Conservation (phyloP, 1,140 invertebrate species). For the Megalonaias nervosa region DNA sequence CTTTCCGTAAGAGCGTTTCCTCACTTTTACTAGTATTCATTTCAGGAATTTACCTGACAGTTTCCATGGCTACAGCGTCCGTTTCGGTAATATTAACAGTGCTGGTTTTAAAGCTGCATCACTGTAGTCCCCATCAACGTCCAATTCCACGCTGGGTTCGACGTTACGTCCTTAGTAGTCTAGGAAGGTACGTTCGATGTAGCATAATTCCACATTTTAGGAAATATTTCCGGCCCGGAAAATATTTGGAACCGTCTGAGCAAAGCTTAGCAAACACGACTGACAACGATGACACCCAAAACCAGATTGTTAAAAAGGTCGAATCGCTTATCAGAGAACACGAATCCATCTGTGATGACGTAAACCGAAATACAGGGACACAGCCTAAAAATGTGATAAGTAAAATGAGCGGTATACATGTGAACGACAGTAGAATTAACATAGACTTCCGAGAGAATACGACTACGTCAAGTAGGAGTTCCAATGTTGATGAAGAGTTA, state of each 20-base stretch:
- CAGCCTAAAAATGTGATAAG: no score
- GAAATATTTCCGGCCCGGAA: no score
- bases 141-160: constrained; percentile 58
- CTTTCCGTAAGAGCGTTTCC: background rate
- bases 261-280: no score
- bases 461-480: constrained; percentile 23
- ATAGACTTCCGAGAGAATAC: constrained; percentile 27
- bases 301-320: no score
- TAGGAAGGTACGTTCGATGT: constrained; percentile 46
- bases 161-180: constrained; percentile 34
- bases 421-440: constrained; percentile 24
- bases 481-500: constrained; percentile 18
- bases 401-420: background rate
- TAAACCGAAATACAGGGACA: no score
- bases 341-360: no score
- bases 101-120: constrained; percentile 68
- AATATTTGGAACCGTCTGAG: no score
- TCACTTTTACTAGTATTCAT: background rate
- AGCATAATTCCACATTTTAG: constrained; percentile 9
- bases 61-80: constrained; percentile 74
- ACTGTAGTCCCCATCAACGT: constrained; percentile 55
- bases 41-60: constrained; percentile 69
- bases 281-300: no score
- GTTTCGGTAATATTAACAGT: constrained; percentile 75
- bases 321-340: no score